Conservation (phyloP, 2,797 vertebrate genomes). For the Catharus ustulatus region DNA sequence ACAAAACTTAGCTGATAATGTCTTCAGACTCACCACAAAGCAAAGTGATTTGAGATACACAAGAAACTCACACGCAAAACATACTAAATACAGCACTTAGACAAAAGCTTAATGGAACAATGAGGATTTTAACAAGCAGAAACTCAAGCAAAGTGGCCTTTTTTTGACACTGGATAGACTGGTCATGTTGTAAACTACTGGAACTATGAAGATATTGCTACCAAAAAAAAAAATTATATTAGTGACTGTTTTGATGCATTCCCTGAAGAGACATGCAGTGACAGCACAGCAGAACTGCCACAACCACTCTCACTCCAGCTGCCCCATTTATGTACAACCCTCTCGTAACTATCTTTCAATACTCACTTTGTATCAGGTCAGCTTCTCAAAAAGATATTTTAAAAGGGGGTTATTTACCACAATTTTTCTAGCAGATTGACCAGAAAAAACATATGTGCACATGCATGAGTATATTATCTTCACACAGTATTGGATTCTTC, state of each 20-base stretch:
- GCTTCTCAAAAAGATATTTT: background rate
- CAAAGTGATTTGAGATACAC: background rate
- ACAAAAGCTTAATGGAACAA: background rate
- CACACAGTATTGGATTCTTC: background rate
- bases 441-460: background rate
- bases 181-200: background rate
- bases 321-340: background rate
- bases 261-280: background rate
- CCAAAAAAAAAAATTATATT: background rate
- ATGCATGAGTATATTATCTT: background rate
- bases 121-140: background rate
- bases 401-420: background rate
- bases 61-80: background rate
- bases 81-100: background rate
- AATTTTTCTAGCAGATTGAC: background rate
- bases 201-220: background rate
- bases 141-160: background rate
- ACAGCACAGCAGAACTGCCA: slow-evolving; percentile 43
- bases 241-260: background rate
- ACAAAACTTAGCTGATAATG: background rate
- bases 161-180: background rate
- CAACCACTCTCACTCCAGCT: background rate
- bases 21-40: background rate
- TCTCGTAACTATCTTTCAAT: background rate
- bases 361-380: background rate